Base-by-base conservation (phyloP, 92 coral and sea anemone species). In the Muricea muricata region DNA sequence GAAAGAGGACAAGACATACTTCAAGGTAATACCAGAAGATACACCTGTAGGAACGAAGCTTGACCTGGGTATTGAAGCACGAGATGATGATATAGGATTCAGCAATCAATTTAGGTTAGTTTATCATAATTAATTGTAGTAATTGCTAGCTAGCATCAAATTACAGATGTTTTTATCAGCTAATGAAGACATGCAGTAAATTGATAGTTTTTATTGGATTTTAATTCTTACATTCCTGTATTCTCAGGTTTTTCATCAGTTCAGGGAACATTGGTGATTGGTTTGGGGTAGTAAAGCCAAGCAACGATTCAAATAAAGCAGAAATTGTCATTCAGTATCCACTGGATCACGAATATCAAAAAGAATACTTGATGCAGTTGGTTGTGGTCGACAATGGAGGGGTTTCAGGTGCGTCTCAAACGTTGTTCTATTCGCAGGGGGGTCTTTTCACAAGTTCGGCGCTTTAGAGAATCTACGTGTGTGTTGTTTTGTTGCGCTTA, bases 291-390 rank as follows among this genome's bases (percentile, higher is more conserved):
- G 63, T 11, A 3, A 56, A 78, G 58, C 31, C 40, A 26, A 12
- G 18, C 12, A 56, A 57, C 9, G 37, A 21, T 17, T 39, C 71
- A 20, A 57, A 78, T n/a, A 78, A 32, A 23, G 83, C 71, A 0
- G 35, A 52, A 18, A 30, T 78, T 34, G 11, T 55, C 18, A 57
- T 78, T 2, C 71, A 56, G 34, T 34, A 56, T 78, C 83, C 71
- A 20, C 70, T 78, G 28, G 83, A 78, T 57, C 83, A 71, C 28
- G 83, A 78, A 58, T 78, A 30, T 63, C 30, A 58, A 58, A 23
- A 65, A 26, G 20, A 10, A 6, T 78, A 78, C 45, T 55, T 33
- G 1, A 78, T 78, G 83, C 69, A 78, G 54, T 34, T 78, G 76
- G 76, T 37, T 70, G 76, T 70, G 18, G 8, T 37, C 14, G 76